These are phyloP conservation scores for Grammomys dolichurus DNA, from an alignment of 2,113 vertebrate species.

Conservation along the genomic window DNA sequence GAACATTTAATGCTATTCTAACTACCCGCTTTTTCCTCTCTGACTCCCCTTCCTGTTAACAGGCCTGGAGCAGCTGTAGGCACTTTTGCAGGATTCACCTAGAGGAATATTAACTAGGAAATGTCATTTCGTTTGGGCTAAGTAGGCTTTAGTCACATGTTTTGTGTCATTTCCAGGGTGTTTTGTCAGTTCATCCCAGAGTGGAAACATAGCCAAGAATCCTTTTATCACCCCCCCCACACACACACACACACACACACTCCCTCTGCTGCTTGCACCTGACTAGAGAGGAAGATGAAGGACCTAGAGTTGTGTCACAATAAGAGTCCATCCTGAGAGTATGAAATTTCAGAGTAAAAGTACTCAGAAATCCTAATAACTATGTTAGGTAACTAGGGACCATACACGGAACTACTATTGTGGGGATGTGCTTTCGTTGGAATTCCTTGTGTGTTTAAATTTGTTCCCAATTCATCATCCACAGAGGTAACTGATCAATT, in stretches of 20 bases:
- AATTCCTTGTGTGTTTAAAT: neutral
- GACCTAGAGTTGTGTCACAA: neutral
- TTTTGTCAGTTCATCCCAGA: neutral
- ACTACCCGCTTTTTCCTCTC: neutral
- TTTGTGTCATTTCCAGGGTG: neutral
- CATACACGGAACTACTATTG: neutral
- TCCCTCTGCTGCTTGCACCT: neutral
- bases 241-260: too few relatives aligned
- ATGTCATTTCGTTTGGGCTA: neutral
- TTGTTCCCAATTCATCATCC: conserved; percentile 9
- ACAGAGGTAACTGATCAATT: conserved; percentile 3
- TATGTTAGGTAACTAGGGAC: neutral
- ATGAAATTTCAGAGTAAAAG: conserved; percentile 16
- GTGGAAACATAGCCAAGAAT: neutral
- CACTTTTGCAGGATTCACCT: neutral
- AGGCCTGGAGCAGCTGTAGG: neutral
- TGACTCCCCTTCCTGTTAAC: neutral
- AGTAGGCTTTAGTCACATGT: neutral
- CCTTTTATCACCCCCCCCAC: neutral
- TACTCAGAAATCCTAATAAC: neutral
- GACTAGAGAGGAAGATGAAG: neutral
- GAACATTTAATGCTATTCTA: neutral
- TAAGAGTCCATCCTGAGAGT: neutral
- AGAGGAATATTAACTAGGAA: neutral
- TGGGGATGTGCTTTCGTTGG: neutral